Percentiles rank a stretch among this genome's conserved stretches.
Evolutionary conservation across 1,140 invertebrate genomes (phyloP).

Genomic region (Apis mellifera): Amel_HAv3.1 CM009939.2:8888501-8889000

Average conservation of each 20-base stretch:
- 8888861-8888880: neutral
- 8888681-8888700: conserved; percentile 25
- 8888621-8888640: neutral
- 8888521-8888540: conserved; percentile 44
- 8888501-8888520: conserved; percentile 43
- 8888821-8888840: neutral
- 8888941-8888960: neutral
- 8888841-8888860: neutral
- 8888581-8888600: conserved; percentile 9
- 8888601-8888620: conserved; percentile 30
- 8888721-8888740: neutral
- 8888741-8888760: neutral
- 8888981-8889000: conserved; percentile 22
- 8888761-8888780: neutral
- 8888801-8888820: neutral
- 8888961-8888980: neutral
- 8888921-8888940: too few species aligned
- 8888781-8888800: neutral
- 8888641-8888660: neutral
- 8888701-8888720: conserved; percentile 12
- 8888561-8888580: conserved; percentile 33
- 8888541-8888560: conserved; percentile 41
- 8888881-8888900: neutral
- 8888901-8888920: neutral
- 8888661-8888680: conserved; percentile 3